phyloP scores from a whole-genome alignment of 2,113 vertebrate species.

The Hippocampus comes region DNA sequence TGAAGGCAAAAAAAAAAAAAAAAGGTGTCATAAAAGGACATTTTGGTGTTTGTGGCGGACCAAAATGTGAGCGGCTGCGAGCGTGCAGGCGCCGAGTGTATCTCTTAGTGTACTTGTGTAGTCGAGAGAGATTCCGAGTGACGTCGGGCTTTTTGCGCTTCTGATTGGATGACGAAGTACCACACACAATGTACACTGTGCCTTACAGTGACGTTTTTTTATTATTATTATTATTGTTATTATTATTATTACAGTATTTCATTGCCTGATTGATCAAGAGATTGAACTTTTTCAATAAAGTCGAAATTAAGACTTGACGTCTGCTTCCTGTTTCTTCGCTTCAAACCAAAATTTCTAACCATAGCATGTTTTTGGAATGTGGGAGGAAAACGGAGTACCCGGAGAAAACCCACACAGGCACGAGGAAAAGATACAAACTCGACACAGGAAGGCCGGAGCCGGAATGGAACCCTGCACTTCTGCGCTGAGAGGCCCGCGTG shows the following conservation, averaged over 20 bases:
- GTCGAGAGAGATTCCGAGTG: conserved; percentile 10
- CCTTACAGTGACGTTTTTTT: conserved; percentile 27
- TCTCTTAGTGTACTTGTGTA: not conserved
- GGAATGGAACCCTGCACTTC: no score
- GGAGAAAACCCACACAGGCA: no score
- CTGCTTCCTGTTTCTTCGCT: conserved; percentile 6
- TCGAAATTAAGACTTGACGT: conserved; percentile 40
- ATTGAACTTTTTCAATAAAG: conserved; percentile 68
- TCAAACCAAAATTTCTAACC: not conserved
- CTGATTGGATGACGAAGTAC: conserved; percentile 11
- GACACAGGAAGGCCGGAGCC: no score
- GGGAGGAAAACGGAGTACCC: no score
- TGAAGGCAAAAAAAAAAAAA: conserved; percentile 12
- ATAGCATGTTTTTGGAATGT: no score
- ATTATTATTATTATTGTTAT: not conserved
- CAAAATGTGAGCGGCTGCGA: conserved; percentile 60
- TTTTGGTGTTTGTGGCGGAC: conserved; percentile 21
- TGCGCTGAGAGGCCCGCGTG: no score
- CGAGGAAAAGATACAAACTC: no score
- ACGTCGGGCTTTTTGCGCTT: not conserved
- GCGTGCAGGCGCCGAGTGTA: conserved; percentile 3
- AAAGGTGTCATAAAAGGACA: conserved; percentile 18
- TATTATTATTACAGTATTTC: conserved; percentile 64
- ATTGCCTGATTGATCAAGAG: conserved; percentile 60
- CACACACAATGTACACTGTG: conserved; percentile 1